Conservation (phyloP, 1,140 invertebrate species). For the Mactra quadrangularis region DNA sequence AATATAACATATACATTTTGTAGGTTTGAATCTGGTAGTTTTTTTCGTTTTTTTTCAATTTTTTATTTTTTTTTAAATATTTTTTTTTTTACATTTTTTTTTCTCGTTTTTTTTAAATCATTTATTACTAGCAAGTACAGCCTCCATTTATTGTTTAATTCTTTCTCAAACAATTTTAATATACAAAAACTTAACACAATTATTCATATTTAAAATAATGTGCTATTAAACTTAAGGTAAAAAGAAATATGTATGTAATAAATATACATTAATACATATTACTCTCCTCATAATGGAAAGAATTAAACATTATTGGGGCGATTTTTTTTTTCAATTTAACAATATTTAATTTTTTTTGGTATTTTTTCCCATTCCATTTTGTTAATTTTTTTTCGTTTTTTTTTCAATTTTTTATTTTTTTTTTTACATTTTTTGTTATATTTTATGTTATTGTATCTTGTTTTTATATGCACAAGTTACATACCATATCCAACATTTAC, state of each 20-base stretch:
- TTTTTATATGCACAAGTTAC: constrained; percentile 50
- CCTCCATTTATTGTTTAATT: constrained; percentile 15
- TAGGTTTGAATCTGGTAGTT: constrained; percentile 10
- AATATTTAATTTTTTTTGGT: constrained; percentile 37
- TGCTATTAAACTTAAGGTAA: too few species aligned
- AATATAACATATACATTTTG: constrained; percentile 29
- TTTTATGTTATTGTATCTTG: constrained; percentile 23
- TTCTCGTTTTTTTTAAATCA: constrained; percentile 45
- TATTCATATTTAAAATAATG: too few species aligned
- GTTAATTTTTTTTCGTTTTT: constrained; percentile 32
- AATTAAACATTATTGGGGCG: constrained; percentile 9
- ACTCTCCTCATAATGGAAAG: too few species aligned
- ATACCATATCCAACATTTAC: constrained; percentile 44
- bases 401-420: background rate
- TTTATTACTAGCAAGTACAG: constrained; percentile 4
- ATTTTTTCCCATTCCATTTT: constrained; percentile 9
- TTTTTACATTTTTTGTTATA: too few species aligned
- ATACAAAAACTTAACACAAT: too few species aligned
- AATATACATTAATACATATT: background rate
- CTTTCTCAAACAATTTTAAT: too few species aligned
- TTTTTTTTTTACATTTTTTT: constrained; percentile 48
- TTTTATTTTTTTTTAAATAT: constrained; percentile 43
- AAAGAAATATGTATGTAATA: too few species aligned
- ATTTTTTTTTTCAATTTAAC: constrained; percentile 51
- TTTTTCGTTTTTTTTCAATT: constrained; percentile 35